phyloP scores from a whole-genome alignment of 2,113 vertebrate genomes.

The Condylura cristata region DNA sequence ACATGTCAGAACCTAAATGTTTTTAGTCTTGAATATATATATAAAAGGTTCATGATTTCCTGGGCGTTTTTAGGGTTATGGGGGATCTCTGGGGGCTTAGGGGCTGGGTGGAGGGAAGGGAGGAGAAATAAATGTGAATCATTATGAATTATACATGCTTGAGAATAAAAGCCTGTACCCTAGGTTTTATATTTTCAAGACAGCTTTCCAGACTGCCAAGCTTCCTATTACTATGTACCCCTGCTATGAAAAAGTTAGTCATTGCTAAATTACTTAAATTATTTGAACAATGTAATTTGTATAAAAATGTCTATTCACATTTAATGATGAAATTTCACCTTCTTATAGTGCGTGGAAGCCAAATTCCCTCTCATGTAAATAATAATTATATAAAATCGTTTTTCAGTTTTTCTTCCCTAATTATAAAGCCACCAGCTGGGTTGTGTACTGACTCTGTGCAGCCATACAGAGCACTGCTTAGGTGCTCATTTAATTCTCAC shows the following conservation, averaged over 20 bases:
- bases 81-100: too few species aligned
- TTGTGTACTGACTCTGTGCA: background rate
- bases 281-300: conserved; percentile 13
- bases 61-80: background rate
- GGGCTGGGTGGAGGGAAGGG: too few species aligned
- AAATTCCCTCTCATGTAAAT: background rate
- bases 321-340: conserved; percentile 15
- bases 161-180: background rate
- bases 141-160: background rate
- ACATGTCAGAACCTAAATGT: conserved; percentile 8
- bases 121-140: background rate
- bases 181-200: background rate
- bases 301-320: background rate
- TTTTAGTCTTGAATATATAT: background rate
- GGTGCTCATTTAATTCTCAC: conserved; percentile 6
- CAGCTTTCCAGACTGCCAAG: background rate
- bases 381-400: background rate
- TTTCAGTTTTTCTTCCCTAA: background rate
- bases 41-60: background rate
- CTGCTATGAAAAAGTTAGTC: background rate
- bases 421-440: background rate
- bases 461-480: too few species aligned
- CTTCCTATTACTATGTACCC: background rate
- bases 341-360: background rate
- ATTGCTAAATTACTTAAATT: background rate